phyloP scores from a whole-genome alignment of 64 coral and sea anemone species.

The Actinia equina region DNA sequence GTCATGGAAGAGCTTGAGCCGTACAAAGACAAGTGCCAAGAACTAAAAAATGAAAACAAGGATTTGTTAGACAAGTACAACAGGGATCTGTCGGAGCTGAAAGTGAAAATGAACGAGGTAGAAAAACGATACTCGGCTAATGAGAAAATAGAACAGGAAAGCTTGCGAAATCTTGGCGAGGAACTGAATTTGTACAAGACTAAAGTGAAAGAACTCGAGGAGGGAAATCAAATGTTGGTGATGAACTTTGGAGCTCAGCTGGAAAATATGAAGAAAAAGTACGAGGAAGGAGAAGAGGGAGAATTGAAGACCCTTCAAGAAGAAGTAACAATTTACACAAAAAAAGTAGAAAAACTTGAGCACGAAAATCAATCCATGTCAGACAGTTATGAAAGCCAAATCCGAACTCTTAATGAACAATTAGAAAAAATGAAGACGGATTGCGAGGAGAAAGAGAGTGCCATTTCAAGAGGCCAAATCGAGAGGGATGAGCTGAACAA shows the following conservation, averaged over 20 bases:
- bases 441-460: conserved; percentile 15
- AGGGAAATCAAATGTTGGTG: conserved; percentile 70
- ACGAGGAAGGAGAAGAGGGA: conserved; percentile 76
- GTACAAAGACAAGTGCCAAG: conserved; percentile 71
- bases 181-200: conserved; percentile 80
- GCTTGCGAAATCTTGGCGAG: conserved; percentile 56
- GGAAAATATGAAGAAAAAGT: conserved; percentile 69
- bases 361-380: conserved; percentile 63
- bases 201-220: conserved; percentile 78
- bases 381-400: conserved; percentile 45
- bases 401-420: conserved; percentile 33
- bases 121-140: conserved; percentile 73
- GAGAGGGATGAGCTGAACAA: conserved; percentile 35
- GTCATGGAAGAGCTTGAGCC: conserved; percentile 86
- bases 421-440: conserved; percentile 36
- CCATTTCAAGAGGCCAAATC: not conserved
- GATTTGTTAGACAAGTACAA: conserved; percentile 76
- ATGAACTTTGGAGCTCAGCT: conserved; percentile 87
- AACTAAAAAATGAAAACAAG: conserved; percentile 85
- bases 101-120: conserved; percentile 76
- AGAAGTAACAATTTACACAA: conserved; percentile 83
- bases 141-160: conserved; percentile 67
- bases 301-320: conserved; percentile 86
- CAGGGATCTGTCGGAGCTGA: conserved; percentile 65
- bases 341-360: conserved; percentile 69